Evolutionary conservation across 2,888 invertebrate species (phyloP).

Genomic region (Allolobophora icterica): DNA sequence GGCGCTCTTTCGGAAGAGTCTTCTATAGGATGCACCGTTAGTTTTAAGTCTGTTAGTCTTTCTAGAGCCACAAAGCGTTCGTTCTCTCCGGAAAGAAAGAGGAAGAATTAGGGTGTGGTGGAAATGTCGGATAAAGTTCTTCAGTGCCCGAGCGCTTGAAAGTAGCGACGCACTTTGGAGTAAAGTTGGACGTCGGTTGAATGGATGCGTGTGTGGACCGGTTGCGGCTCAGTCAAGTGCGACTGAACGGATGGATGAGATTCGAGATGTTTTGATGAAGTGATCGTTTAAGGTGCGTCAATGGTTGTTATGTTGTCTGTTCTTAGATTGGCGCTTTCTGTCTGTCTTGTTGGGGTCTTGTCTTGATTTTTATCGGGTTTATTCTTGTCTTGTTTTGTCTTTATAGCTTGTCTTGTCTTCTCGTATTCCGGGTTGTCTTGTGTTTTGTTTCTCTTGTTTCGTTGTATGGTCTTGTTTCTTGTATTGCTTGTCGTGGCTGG

Average conservation of each 20-base stretch:
- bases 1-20: neutral
- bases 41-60: no score
- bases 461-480: no score
- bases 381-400: no score
- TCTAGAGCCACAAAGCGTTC: neutral
- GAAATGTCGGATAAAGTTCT: no score
- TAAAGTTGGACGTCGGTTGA: neutral
- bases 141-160: neutral
- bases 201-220: no score
- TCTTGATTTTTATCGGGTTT: neutral
- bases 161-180: no score
- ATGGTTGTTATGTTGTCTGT: neutral
- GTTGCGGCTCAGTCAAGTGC: neutral
- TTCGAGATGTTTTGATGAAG: neutral
- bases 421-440: neutral
- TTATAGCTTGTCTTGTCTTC: neutral
- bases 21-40: no score
- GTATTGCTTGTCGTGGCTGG: no score
- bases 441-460: neutral
- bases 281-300: neutral
- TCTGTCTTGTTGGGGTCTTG: neutral
- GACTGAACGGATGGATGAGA: neutral
- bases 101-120: neutral
- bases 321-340: neutral
- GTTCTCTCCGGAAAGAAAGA: neutral